Percentiles rank a stretch among this genome's conserved stretches.
These are phyloP conservation scores for Limnothrissa miodon DNA, from an alignment of 2,113 vertebrate species.

Conservation along the genomic window DNA sequence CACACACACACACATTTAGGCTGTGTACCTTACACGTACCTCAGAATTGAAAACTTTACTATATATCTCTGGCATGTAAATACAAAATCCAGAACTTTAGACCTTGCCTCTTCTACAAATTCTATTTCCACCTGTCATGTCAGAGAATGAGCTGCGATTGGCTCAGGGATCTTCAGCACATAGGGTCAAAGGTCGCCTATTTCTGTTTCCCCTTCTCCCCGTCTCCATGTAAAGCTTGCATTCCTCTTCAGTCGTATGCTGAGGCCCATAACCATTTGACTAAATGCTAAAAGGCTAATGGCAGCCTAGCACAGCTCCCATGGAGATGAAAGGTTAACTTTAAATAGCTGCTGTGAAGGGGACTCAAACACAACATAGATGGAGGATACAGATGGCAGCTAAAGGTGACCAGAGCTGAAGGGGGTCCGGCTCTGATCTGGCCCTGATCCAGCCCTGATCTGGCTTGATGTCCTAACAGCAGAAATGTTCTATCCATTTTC, in stretches of 20 bases:
- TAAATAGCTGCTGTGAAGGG: conserved; percentile 9
- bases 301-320: not conserved
- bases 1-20: not conserved
- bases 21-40: not conserved
- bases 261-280: not conserved
- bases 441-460: not conserved
- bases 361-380: not conserved
- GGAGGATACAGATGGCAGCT: not conserved
- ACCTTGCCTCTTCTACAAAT: not conserved
- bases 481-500: not conserved
- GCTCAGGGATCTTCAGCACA: not conserved
- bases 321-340: conserved; percentile 13
- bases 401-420: not conserved
- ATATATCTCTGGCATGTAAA: not conserved
- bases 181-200: conserved; percentile 60
- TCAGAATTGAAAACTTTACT: not conserved
- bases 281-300: conserved; percentile 19
- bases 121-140: conserved; percentile 7
- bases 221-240: conserved; percentile 19
- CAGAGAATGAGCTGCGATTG: not conserved
- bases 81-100: not conserved
- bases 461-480: too few relatives aligned
- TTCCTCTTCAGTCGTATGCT: not conserved
- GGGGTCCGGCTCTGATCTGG: not conserved
- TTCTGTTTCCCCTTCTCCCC: conserved; percentile 40